A percentile compares a stretch with the other conserved stretches of the same genome.
Evolutionary conservation across 1,140 invertebrate genomes (phyloP).

Genomic region (Pogonomyrmex californicus): DNA sequence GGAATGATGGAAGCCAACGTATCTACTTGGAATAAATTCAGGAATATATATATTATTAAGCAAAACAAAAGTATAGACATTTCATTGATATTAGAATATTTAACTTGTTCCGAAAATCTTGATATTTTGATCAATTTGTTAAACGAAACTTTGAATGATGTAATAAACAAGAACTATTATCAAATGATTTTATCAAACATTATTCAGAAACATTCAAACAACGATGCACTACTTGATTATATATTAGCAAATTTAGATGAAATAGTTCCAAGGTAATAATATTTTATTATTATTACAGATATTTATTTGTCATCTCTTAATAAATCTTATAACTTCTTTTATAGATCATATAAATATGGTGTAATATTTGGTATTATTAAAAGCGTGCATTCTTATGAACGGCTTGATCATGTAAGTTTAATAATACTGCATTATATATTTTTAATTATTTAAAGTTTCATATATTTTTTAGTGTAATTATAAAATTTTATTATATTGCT

Average conservation of each 20-base stretch:
- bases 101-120: slow-evolving; percentile 69
- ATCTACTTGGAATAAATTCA: slow-evolving; percentile 33
- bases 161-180: too few relatives aligned
- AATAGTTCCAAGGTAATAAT: neutral
- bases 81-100: neutral
- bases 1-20: slow-evolving; percentile 39
- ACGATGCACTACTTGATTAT: slow-evolving; percentile 10
- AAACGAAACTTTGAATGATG: neutral
- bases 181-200: neutral
- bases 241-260: slow-evolving; percentile 18
- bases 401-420: slow-evolving; percentile 42
- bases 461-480: too few relatives aligned
- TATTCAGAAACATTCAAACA: neutral
- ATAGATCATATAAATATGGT: neutral
- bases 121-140: slow-evolving; percentile 69
- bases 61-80: neutral
- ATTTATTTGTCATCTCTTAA: neutral
- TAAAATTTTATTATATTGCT: too few relatives aligned
- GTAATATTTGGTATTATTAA: neutral
- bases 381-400: neutral
- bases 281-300: neutral
- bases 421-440: neutral
- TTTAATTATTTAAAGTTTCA: neutral
- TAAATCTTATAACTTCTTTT: slow-evolving; percentile 18
- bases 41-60: neutral